Base-by-base conservation (phyloP, 2,113 vertebrate species). In the Heterocephalus glaber region DNA sequence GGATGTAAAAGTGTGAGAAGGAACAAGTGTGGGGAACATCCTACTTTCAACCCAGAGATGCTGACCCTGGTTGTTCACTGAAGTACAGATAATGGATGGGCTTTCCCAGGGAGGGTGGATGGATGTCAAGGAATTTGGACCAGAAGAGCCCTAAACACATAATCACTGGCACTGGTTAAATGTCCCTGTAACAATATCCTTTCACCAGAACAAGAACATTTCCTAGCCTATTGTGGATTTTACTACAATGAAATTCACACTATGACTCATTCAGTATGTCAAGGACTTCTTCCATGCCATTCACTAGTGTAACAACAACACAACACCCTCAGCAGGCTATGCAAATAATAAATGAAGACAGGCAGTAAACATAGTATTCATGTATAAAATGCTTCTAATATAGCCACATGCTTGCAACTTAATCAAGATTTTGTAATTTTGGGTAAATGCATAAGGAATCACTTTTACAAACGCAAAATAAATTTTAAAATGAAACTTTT, bases 281-380 rank as follows among this genome's bases (percentile, higher is more conserved):
- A 20, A 41, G n/a, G 3, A 35, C 60, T 33, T 88, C 83, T 38
- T 60, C 70, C 28, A 3, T 0, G 41, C 72, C 61, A 81, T 14
- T 66, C 72, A 20, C 72, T 33, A 52, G 12, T 0, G 9, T 54
- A 49, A 90, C 38, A 92, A 76, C 24, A 68, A 85, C 66, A 82
- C 41, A 30, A 33, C 26, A 49, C 63, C 24, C 10, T 54, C 33
- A 19, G 56, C 76, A 38, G 58, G 49, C 38, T 16, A 28, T 7
- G 14, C 65, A 65, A 86, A 89, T 86, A 86, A 85, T 58, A 89
- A 66, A 89, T 86, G 66, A 33, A 66, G 72, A 26, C 2, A 68
- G 22, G 22, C n/a, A 10, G 77, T 33, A 70, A 80, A 81, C 17
- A 81, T 19, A 60, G 44, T 22, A 79, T 13, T 38, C n/a, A 47